A percentile compares a stretch with the other conserved stretches of the same genome.
Conservation (phyloP, 1,140 invertebrate genomes). For the Lineus longissimus region DNA sequence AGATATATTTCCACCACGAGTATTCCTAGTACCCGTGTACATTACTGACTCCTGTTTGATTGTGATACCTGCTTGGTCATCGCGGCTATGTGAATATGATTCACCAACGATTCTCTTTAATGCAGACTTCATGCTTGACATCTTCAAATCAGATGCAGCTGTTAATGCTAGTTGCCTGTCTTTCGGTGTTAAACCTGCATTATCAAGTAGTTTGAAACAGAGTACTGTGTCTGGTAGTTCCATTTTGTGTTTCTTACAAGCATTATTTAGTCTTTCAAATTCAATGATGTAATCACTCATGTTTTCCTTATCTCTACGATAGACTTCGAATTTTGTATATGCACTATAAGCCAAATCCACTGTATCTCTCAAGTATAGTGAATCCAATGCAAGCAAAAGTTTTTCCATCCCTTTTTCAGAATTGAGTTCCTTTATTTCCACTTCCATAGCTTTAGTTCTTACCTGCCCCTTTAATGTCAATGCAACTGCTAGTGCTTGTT, state of each 20-base stretch:
- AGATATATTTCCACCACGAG: neutral
- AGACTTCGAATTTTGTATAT: constrained; percentile 19
- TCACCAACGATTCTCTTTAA: constrained; percentile 16
- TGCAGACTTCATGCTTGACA: constrained; percentile 14
- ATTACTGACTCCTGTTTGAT: neutral
- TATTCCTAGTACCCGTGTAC: neutral
- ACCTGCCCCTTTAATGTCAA: neutral
- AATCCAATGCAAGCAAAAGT: neutral
- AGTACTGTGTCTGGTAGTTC: constrained; percentile 14
- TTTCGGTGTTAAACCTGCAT: constrained; percentile 9
- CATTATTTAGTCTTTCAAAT: constrained; percentile 14
- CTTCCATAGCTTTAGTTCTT: neutral
- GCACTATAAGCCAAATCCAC: constrained; percentile 12
- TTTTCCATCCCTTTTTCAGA: neutral
- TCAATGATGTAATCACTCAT: constrained; percentile 22
- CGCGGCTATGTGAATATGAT: neutral
- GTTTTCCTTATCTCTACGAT: constrained; percentile 9
- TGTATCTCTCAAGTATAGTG: neutral
- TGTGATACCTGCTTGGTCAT: neutral
- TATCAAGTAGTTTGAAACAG: constrained; percentile 21
- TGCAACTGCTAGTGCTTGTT: constrained; percentile 5
- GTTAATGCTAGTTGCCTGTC: constrained; percentile 21
- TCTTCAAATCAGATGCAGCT: constrained; percentile 12
- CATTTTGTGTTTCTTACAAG: constrained; percentile 18
- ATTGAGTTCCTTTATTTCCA: too few species aligned